Evolutionary conservation across 2,797 vertebrate species (phyloP).

Genomic region (Pseudochirops cupreus): DNA sequence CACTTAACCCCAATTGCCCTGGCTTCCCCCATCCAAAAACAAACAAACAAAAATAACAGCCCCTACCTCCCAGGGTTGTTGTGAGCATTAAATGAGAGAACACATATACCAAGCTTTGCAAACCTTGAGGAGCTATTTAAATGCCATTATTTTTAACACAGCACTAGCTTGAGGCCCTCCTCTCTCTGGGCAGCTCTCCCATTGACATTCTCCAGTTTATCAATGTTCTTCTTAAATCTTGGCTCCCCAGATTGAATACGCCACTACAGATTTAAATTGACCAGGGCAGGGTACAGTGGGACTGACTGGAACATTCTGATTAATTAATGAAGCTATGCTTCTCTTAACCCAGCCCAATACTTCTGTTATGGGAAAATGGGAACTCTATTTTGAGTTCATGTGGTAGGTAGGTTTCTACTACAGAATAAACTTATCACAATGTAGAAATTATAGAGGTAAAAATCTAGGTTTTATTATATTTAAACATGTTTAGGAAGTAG

Average conservation of each 20-base stretch:
- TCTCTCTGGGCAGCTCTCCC: neutral
- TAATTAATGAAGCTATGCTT: neutral
- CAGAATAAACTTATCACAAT: neutral
- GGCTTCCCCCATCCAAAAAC: too few species aligned
- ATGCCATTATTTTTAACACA: neutral
- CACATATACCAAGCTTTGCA: too few species aligned
- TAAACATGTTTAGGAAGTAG: neutral
- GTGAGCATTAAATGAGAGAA: neutral
- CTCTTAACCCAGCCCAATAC: neutral
- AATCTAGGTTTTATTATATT: neutral
- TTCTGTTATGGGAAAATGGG: neutral
- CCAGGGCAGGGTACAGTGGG: neutral
- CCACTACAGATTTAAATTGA: neutral
- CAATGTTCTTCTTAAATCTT: neutral
- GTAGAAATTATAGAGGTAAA: neutral
- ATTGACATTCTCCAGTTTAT: neutral
- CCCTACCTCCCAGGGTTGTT: neutral
- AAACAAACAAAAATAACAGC: neutral
- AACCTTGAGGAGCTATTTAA: neutral
- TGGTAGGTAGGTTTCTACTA: neutral
- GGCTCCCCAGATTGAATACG: neutral
- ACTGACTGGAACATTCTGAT: neutral
- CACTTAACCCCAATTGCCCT: too few species aligned
- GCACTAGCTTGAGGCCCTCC: neutral
- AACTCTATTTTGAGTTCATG: neutral